Conservation (phyloP, 92 coral and sea anemone genomes). For the Actinostola sp. region DNA sequence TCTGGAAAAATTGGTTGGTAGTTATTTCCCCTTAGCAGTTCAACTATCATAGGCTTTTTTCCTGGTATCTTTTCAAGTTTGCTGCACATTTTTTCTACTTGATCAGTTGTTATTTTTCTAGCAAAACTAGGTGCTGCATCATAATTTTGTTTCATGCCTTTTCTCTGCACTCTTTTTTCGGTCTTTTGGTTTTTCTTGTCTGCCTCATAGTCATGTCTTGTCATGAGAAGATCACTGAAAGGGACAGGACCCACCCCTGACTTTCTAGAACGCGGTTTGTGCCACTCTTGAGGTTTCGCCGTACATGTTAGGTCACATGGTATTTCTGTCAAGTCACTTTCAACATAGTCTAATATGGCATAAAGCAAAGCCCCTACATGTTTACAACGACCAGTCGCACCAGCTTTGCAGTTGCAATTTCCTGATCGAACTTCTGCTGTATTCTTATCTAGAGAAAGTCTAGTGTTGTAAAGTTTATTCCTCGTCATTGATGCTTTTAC, state of each 20-base stretch:
- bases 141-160: constrained; percentile 21
- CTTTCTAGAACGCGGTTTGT: constrained; percentile 34
- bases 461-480: constrained; percentile 45
- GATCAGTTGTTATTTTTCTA: constrained; percentile 30
- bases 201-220: constrained; percentile 47
- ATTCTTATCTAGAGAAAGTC: constrained; percentile 15
- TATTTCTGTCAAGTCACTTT: constrained; percentile 39
- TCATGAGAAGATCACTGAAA: constrained; percentile 28
- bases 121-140: constrained; percentile 48
- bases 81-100: constrained; percentile 18
- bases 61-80: constrained; percentile 4
- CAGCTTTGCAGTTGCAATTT: constrained; percentile 41
- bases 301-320: constrained; percentile 31
- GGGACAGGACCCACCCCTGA: constrained; percentile 17
- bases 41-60: constrained; percentile 31
- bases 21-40: constrained; percentile 18
- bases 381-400: constrained; percentile 41
- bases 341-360: constrained; percentile 32
- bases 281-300: constrained; percentile 54
- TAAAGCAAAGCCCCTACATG: constrained; percentile 48
- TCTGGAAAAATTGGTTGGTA: background rate
- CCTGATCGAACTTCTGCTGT: constrained; percentile 25
- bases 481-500: constrained; percentile 57
- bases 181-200: constrained; percentile 35
- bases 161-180: constrained; percentile 24